Percentiles rank a stretch among this genome's conserved stretches.
Evolutionary conservation across 2,113 vertebrate species (phyloP).

Genomic region (Brevimyrus niger): DNA sequence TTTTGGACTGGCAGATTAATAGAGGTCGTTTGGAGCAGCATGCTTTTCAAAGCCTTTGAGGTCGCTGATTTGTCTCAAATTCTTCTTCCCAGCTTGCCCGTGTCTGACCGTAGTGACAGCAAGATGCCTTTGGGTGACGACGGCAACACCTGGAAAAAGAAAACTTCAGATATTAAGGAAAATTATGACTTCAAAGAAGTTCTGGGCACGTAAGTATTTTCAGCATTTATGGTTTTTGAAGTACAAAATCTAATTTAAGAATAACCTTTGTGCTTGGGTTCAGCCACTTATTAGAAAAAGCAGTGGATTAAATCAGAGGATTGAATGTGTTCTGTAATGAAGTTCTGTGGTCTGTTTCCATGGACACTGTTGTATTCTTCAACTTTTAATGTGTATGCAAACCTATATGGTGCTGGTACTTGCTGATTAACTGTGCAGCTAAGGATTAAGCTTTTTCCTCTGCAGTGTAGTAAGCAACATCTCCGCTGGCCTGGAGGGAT

Average conservation of each 20-base stretch:
- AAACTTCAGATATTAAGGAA: conserved; percentile 63
- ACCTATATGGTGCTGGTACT: not conserved
- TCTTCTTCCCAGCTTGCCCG: conserved; percentile 44
- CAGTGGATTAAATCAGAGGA: not conserved
- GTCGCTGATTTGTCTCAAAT: not conserved
- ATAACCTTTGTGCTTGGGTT: not conserved
- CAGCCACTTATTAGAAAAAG: not conserved
- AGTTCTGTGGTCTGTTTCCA: not conserved
- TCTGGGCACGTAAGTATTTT: conserved; percentile 65
- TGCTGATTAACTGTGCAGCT: not conserved
- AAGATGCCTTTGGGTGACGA: conserved; percentile 71
- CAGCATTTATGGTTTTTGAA: not conserved
- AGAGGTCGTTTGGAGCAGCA: not conserved
- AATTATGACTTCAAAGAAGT: conserved; percentile 67
- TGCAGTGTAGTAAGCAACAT: not conserved
- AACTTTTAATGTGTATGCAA: not conserved
- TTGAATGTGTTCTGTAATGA: not conserved
- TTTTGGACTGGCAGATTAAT: not conserved
- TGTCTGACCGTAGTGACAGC: conserved; percentile 53
- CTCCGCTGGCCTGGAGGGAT: not conserved
- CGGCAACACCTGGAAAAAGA: conserved; percentile 65
- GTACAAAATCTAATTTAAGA: not conserved
- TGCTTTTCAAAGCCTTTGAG: not conserved
- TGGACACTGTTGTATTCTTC: not conserved
- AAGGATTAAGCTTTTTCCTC: not conserved